Percentiles rank a stretch among this genome's conserved stretches.
Conservation (phyloP, 2,113 vertebrate species). For the Myotis brandtii region DNA sequence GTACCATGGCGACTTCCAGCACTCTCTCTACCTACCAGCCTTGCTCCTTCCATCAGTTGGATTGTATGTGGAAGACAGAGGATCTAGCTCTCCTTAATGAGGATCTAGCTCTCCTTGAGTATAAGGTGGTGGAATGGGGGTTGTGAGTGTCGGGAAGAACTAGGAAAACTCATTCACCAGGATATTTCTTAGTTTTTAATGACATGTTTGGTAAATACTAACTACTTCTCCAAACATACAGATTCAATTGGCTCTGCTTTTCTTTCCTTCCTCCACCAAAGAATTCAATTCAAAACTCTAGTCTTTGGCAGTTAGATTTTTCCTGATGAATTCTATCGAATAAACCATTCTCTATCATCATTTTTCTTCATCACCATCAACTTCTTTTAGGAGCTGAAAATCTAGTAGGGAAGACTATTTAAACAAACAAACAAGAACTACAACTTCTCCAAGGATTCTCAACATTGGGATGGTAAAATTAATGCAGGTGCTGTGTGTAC, state of each 20-base stretch:
- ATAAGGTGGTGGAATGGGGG: neutral
- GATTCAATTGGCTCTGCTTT: neutral
- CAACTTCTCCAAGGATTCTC: neutral
- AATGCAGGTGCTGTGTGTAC: neutral
- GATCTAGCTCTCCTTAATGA: neutral
- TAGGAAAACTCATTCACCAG: neutral
- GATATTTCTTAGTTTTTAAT: neutral
- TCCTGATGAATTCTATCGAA: neutral
- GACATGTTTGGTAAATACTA: constrained; percentile 8
- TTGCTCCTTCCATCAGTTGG: neutral
- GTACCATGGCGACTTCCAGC: neutral
- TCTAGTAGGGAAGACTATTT: neutral
- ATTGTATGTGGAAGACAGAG: neutral
- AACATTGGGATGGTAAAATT: neutral
- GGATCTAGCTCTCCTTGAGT: neutral
- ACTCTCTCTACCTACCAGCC: neutral
- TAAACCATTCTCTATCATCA: neutral
- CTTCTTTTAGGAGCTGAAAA: neutral
- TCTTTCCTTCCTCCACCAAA: constrained; percentile 47
- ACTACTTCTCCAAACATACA: neutral
- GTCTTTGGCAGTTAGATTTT: neutral
- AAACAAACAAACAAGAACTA: neutral
- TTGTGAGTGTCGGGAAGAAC: neutral
- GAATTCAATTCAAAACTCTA: constrained; percentile 32
- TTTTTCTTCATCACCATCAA: neutral